Evolutionary conservation across 2,113 vertebrate species (phyloP), one percentile per base, ranked within the genome.

Genomic region (Verasper variegatus): DNA sequence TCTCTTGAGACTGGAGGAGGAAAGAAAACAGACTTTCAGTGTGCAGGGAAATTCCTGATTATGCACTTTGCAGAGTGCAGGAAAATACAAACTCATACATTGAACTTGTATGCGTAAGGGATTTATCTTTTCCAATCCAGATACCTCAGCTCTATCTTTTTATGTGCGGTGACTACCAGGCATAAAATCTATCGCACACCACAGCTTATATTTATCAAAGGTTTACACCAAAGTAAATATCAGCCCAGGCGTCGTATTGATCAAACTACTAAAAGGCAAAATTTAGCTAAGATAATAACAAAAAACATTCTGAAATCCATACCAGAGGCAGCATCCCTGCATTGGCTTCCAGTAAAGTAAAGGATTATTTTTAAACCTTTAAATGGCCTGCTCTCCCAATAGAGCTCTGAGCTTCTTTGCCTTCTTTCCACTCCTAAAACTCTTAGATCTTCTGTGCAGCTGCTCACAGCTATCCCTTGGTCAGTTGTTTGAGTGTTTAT

Each of bases 1-100:
- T 99, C 91, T 99, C 97, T 89, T 98, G 97, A 73, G 95, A 95
- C 98, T 99, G 74, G 73, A 85, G 68, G 13, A 85, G 21, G 47
- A 49, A 72, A 71, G 74, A 47, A 83, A 24, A 45, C 27, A 64
- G 40, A 60, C 61, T 4, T 11, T 20, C 51, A 54, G 51, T n/a
- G 18, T n/a, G 2, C 12, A 45, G 10, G 20, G 9, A 65, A 62
- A 20, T 56, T 54, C 9, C 7, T 54, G 10, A 70, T 9, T 54
- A 68, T 63, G 21, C 58, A 69, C 54, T 68, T 5, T 10, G 3
- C 13, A 37, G 12, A 17, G 9, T 9, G 2, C 11, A 40, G 9
- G n/a, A 14, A 54, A 55, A 5, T 62, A 21, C 55, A 56, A 0
- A 26, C 18, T 12, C 26, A 24, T 37, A 21, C n/a, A 18, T 51